A percentile compares a stretch with the other conserved stretches of the same genome.
These are phyloP conservation scores for Clarias batrachus DNA, from an alignment of 2,113 vertebrate species.

Conservation along the genomic window DNA sequence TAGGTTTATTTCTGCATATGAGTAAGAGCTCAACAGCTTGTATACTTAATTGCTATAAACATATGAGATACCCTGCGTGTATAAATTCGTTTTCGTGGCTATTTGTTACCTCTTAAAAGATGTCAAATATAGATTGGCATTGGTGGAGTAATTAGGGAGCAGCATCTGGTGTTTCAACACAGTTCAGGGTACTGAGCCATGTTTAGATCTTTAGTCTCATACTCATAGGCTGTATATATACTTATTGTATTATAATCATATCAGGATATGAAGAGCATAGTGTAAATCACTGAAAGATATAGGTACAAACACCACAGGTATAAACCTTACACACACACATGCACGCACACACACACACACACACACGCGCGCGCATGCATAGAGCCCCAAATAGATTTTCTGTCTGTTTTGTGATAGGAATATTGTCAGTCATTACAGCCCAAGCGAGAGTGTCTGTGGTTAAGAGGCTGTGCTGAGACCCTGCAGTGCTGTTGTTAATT, in stretches of 20 bases:
- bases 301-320: background rate
- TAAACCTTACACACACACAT: background rate
- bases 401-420: slow-evolving; percentile 37
- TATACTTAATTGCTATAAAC: background rate
- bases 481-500: slow-evolving; percentile 50
- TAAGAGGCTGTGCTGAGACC: slow-evolving; percentile 37
- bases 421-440: slow-evolving; percentile 43
- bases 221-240: background rate
- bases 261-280: background rate
- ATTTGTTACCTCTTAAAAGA: slow-evolving; percentile 6
- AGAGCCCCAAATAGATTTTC: slow-evolving; percentile 39
- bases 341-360: background rate
- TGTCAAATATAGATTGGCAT: slow-evolving; percentile 19
- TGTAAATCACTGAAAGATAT: no score
- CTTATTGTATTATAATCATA: background rate
- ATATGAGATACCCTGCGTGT: background rate
- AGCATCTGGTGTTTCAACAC: slow-evolving; percentile 37
- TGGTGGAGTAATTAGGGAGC: slow-evolving; percentile 39
- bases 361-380: slow-evolving; percentile 12
- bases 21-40: slow-evolving; percentile 6
- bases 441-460: slow-evolving; percentile 21
- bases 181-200: slow-evolving; percentile 12
- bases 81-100: background rate
- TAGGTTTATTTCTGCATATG: background rate
- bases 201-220: background rate